A percentile compares a stretch with the other conserved stretches of the same genome.
Conservation (phyloP, 2,797 vertebrate genomes). For the Gallinago stenura region DNA sequence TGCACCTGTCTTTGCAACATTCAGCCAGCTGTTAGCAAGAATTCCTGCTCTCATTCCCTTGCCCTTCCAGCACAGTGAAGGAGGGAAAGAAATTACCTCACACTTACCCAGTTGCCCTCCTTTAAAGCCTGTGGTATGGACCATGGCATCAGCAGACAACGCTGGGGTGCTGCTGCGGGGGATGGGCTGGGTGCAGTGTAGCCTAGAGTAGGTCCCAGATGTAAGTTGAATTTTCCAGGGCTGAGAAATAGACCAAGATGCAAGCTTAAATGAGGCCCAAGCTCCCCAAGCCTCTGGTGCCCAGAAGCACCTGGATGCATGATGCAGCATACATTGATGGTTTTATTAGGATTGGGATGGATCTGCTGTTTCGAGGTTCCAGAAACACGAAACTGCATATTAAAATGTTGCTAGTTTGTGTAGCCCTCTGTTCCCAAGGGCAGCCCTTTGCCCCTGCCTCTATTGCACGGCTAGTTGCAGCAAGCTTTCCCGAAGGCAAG, state of each 20-base stretch:
- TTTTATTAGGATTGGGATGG: neutral
- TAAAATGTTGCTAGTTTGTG: neutral
- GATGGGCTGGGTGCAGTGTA: neutral
- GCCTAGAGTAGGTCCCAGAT: neutral
- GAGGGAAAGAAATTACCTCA: neutral
- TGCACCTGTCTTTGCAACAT: neutral
- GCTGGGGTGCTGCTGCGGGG: neutral
- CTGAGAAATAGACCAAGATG: neutral
- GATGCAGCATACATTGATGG: neutral
- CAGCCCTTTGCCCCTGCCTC: neutral
- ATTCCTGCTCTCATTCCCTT: neutral
- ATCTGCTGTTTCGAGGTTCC: neutral
- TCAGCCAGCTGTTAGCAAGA: neutral
- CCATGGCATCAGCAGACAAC: neutral
- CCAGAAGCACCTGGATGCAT: neutral
- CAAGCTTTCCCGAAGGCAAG: neutral
- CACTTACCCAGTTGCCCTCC: neutral
- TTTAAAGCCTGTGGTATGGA: neutral
- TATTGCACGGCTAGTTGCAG: neutral
- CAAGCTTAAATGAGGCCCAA: neutral
- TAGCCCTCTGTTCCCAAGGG: neutral
- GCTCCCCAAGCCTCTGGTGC: neutral
- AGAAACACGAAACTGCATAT: neutral
- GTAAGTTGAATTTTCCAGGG: neutral
- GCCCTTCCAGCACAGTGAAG: neutral